Percentiles rank a stretch among this genome's conserved stretches.
Conservation (phyloP, 92 coral and sea anemone genomes). For the Scolanthus callimorphus region DNA sequence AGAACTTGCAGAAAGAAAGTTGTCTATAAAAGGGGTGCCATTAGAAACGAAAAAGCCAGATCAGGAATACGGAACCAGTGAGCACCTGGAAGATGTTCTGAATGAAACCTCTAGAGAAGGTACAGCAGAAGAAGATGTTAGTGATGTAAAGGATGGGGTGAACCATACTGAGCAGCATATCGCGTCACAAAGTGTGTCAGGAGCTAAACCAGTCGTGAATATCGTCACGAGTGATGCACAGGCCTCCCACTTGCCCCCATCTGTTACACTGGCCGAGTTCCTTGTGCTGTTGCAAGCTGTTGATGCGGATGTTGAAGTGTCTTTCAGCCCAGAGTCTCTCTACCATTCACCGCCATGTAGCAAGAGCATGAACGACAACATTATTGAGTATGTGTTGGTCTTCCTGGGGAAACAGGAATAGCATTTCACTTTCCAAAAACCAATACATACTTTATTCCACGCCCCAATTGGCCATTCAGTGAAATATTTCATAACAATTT, state of each 20-base stretch:
- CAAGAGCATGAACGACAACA: constrained; percentile 56
- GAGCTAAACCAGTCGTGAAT: not conserved
- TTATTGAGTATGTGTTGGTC: constrained; percentile 41
- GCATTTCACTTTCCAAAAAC: too few species aligned
- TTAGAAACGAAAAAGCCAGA: not conserved
- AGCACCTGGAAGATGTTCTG: not conserved
- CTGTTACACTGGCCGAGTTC: constrained; percentile 45
- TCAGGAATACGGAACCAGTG: not conserved
- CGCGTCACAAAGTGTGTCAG: not conserved
- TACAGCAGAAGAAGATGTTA: not conserved
- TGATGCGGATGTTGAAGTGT: constrained; percentile 83
- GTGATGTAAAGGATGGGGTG: not conserved
- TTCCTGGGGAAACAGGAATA: too few species aligned
- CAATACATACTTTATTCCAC: too few species aligned
- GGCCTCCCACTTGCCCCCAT: constrained; percentile 5
- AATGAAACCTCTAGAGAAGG: not conserved
- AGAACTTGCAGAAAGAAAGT: not conserved
- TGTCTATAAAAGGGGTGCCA: not conserved
- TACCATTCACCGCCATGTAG: constrained; percentile 68
- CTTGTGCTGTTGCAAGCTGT: constrained; percentile 54
- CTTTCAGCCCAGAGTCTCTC: constrained; percentile 72
- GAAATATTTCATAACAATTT: too few species aligned
- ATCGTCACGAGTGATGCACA: not conserved
- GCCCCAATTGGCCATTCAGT: too few species aligned
- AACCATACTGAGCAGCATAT: not conserved